phyloP scores from a whole-genome alignment of 2,888 invertebrate species.

The Alsophila aescularia region DNA sequence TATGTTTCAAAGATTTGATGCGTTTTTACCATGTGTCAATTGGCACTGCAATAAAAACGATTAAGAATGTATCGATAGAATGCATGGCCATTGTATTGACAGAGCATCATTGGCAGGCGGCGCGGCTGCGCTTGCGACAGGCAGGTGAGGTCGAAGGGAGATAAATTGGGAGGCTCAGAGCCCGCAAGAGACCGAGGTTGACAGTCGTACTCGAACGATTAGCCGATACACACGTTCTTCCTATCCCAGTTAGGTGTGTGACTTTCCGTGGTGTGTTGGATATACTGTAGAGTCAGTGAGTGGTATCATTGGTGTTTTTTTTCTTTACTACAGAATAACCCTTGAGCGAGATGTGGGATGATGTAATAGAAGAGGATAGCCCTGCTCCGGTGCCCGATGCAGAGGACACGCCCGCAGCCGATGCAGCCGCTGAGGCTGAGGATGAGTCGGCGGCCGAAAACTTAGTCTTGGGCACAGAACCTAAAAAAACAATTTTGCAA shows the following conservation, averaged over 20 bases:
- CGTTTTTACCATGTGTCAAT: slow-evolving; percentile 50
- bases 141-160: slow-evolving; percentile 77
- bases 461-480: slow-evolving; percentile 78
- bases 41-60: slow-evolving; percentile 69
- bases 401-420: slow-evolving; percentile 40
- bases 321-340: slow-evolving; percentile 67
- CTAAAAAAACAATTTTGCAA: slow-evolving; percentile 89
- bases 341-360: slow-evolving; percentile 82
- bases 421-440: slow-evolving; percentile 46
- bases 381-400: slow-evolving; percentile 56
- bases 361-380: slow-evolving; percentile 81
- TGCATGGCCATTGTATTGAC: slow-evolving; percentile 79
- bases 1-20: neutral
- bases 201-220: slow-evolving; percentile 79
- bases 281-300: slow-evolving; percentile 42
- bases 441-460: slow-evolving; percentile 74
- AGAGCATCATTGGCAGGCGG: slow-evolving; percentile 79
- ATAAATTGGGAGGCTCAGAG: slow-evolving; percentile 78
- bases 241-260: slow-evolving; percentile 73
- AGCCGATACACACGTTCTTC: slow-evolving; percentile 75
- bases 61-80: slow-evolving; percentile 67
- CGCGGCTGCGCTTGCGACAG: slow-evolving; percentile 68
- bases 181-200: slow-evolving; percentile 57
- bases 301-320: slow-evolving; percentile 60
- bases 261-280: slow-evolving; percentile 43